Evolutionary conservation across 1,140 invertebrate species (phyloP), one percentile per base, ranked within the genome.

Genomic region (Drosophila equinoxialis): DNA sequence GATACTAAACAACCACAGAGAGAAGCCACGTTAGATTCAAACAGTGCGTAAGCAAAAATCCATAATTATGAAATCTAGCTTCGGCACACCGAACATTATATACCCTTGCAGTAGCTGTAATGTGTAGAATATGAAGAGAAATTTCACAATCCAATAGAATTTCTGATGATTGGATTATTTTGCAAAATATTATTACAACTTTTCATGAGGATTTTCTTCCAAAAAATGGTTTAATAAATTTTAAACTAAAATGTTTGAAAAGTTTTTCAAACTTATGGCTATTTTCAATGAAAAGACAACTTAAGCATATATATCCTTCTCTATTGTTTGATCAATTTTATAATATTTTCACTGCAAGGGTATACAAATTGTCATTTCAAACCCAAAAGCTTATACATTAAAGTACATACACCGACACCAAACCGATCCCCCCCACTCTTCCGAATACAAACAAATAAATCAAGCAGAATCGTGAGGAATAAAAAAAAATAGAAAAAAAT

Each of bases 1-100:
- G 51, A 51, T 33, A 62, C 60, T 54, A 64, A 64, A 55, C 54
- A 42, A 57, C 51, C 57, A 37, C 55, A 64, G 48, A 61, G 48
- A 63, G 33, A 48, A 70, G 73, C 51, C 71, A 62, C 65, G 26
- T 65, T 41, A 74, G 58, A 59, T 68, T 68, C 33, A 37, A 65
- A 60, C 71, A 71, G 84, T 89, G 77, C 84, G 84, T 87, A 87
- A 87, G 84, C 73, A 68, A 58, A 83, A 68, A 51, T 41, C 45
- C 55, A 66, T 60, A 20, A 23, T 51, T 10, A 20, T 11, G 3
- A 51, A 23, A 51, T 10, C 17, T 11, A 48, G 20, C 17, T 48
- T 48, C 45, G 45, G 45, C 2, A 5, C 1, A 23, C 45, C 45
- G 45, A 51, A 23, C 3, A 51, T 51, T 2, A 4, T 11, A 51